Evolutionary conservation across 2,113 vertebrate genomes (phyloP), one percentile per base, ranked within the genome.

Genomic region (Chaetorhynchus papuensis): DNA sequence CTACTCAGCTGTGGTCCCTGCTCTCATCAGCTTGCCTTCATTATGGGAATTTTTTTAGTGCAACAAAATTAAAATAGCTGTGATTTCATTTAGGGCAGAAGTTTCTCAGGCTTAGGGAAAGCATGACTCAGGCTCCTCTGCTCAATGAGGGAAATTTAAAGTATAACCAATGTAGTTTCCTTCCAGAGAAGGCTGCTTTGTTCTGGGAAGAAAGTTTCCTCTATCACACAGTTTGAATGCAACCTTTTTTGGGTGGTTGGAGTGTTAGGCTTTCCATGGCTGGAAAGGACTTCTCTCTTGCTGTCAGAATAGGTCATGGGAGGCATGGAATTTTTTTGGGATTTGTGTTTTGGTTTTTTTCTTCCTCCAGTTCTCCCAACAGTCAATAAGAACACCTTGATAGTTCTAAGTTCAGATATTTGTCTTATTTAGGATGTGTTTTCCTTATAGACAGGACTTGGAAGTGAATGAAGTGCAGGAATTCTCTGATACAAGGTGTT

Each of bases 71-170:
- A 64, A 45, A 56, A 60, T 68, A 81, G 17, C 23, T 37, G 23
- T 42, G 60, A 56, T 41, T 56, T 65, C 33, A 24, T 65, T 65
- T 59, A 37, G 15, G 13, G 35, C 2, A 4, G 60, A 78, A 56
- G 42, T 60, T 74, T 45, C 3, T 71, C 11, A 44, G 37, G 39
- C 27, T 47, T 61, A 26, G 1, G 4, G 21, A 47, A 65, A 23
- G 54, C 15, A 56, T n/a, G 54, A 65, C 15, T 6, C 0, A 1
- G 35, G 6, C 16, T 81, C 2, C 16, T 57, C 19, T 69, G 21
- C 10, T 71, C 15, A 15, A 20, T 9, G 3, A 31, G 27, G 59
- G 16, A 9, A n/a, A 63, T 28, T 21, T 77, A 19, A 80, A 59
- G 8, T 53, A 9, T 35, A 76, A 57, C 5, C 24, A 39, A 14